Conservation (phyloP, 2,113 vertebrate genomes). For the Hymenochirus boettgeri region DNA sequence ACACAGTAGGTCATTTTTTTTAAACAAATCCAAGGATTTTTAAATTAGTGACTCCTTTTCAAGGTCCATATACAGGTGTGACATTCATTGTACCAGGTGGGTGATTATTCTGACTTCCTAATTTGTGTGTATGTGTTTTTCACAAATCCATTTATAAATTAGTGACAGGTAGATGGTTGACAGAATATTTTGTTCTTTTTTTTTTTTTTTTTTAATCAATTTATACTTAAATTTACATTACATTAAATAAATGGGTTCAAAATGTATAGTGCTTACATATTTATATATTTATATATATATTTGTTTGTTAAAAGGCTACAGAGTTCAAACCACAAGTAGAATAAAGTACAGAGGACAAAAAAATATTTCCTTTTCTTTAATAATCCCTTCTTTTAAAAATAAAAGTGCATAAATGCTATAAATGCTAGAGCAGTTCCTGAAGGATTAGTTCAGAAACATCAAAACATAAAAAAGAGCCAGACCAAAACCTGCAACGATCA, state of each 20-base stretch:
- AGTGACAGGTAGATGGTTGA: slow-evolving; percentile 12
- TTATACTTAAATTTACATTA: too few relatives aligned
- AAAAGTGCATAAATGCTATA: slow-evolving; percentile 57
- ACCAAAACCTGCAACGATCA: slow-evolving; percentile 51
- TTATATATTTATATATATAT: slow-evolving; percentile 47
- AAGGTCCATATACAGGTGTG: slow-evolving; percentile 47
- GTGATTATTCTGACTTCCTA: slow-evolving; percentile 42
- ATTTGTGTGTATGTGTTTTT: slow-evolving; percentile 39
- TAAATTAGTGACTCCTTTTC: slow-evolving; percentile 46
- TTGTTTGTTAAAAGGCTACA: slow-evolving; percentile 55
- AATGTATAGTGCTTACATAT: slow-evolving; percentile 58
- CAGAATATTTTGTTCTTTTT: slow-evolving; percentile 42
- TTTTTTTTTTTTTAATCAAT: slow-evolving; percentile 33
- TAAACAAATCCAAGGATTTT: slow-evolving; percentile 47
- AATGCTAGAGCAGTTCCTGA: slow-evolving; percentile 50
- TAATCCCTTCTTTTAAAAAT: slow-evolving; percentile 53
- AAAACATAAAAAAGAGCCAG: slow-evolving; percentile 63
- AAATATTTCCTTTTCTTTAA: slow-evolving; percentile 45
- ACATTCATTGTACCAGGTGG: slow-evolving; percentile 60
- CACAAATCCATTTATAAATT: slow-evolving; percentile 34
- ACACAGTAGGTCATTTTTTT: slow-evolving; percentile 42
- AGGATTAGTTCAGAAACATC: slow-evolving; percentile 54
- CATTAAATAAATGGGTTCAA: slow-evolving; percentile 58
- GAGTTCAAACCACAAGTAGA: slow-evolving; percentile 54
- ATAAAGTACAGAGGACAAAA: slow-evolving; percentile 50